phyloP scores from a whole-genome alignment of 2,113 vertebrate species.

The Ptilorrhoa leucosticta region DNA sequence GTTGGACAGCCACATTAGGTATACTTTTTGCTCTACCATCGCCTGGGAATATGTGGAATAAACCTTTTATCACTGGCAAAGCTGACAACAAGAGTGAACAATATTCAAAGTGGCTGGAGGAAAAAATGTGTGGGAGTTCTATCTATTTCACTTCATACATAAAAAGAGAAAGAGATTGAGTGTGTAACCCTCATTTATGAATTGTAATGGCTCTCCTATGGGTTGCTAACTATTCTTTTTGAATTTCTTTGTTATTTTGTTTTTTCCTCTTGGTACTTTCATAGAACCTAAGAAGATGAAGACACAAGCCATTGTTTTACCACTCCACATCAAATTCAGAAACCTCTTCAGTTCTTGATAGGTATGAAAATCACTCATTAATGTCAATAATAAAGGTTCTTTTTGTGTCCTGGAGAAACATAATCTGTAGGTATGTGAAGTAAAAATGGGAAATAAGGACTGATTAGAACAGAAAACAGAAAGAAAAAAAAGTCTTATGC shows the following conservation, averaged over 20 bases:
- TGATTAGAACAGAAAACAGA: not conserved
- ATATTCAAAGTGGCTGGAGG: conserved; percentile 52
- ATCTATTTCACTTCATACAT: conserved; percentile 34
- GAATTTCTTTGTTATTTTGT: not conserved
- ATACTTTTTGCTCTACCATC: not conserved
- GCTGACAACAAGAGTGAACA: conserved; percentile 18
- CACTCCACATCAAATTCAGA: not conserved
- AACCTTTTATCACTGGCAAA: conserved; percentile 49
- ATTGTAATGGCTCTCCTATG: conserved; percentile 31
- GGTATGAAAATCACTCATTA: not conserved
- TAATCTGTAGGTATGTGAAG: not conserved
- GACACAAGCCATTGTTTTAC: not conserved
- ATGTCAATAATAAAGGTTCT: not conserved
- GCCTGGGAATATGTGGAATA: conserved; percentile 44
- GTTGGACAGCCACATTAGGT: conserved; percentile 35
- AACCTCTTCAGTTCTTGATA: not conserved
- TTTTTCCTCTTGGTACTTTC: not conserved
- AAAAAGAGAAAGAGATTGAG: conserved; percentile 36
- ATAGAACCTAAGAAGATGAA: not conserved
- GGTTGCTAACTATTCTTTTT: conserved; percentile 20
- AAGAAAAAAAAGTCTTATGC: not conserved
- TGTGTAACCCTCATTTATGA: conserved; percentile 7
- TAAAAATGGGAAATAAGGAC: not conserved
- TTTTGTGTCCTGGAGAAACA: not conserved
- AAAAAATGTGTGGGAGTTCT: conserved; percentile 50